phyloP scores from a whole-genome alignment of 2,113 vertebrate species.

The Anser brachyrhynchus region DNA sequence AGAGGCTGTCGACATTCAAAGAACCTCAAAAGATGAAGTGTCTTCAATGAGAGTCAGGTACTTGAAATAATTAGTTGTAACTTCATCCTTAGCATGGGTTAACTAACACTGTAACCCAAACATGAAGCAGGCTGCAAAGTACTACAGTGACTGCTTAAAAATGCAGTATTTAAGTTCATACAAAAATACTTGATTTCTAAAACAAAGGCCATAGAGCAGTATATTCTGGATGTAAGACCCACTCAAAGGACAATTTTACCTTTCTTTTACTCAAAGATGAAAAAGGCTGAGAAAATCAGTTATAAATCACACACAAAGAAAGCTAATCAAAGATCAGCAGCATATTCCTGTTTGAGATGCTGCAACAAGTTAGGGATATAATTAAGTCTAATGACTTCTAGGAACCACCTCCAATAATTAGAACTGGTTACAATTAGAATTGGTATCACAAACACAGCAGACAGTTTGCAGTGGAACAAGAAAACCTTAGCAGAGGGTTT shows the following conservation, averaged over 20 bases:
- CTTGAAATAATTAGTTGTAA: not conserved
- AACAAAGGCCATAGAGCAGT: not conserved
- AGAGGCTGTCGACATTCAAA: not conserved
- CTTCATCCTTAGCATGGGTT: not conserved
- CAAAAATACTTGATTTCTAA: not conserved
- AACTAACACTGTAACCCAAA: not conserved
- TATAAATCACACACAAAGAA: not conserved
- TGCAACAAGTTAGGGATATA: not conserved
- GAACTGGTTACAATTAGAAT: not conserved
- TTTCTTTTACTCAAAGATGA: not conserved
- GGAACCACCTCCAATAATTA: not conserved
- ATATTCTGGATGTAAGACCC: not conserved
- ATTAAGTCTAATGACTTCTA: not conserved
- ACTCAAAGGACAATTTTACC: not conserved
- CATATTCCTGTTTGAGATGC: not conserved
- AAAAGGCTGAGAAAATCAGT: not conserved
- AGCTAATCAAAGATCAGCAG: not conserved
- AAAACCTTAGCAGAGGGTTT: not conserved
- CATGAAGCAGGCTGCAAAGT: not conserved
- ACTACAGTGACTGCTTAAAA: not conserved
- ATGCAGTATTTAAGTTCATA: not conserved
- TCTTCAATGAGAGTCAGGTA: not conserved
- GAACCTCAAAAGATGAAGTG: not conserved
- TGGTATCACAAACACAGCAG: not conserved
- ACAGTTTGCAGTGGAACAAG: not conserved